Conservation (phyloP, 1,140 invertebrate genomes). For the Mesaphorura yosii region DNA sequence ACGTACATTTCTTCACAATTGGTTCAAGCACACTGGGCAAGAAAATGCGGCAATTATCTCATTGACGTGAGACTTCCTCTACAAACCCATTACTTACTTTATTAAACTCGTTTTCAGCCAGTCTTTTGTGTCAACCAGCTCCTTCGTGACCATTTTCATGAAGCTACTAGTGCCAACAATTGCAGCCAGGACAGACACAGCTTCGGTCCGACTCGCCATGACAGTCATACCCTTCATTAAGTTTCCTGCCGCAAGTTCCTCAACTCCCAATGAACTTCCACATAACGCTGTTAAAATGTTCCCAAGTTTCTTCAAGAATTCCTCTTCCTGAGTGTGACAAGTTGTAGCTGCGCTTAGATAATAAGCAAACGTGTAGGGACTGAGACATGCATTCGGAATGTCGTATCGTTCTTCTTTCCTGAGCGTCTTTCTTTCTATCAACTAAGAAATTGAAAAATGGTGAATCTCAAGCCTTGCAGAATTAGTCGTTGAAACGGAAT, state of each 20-base stretch:
- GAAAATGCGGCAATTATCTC: neutral
- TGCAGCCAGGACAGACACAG: slow-evolving; percentile 11
- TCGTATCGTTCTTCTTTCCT: slow-evolving; percentile 15
- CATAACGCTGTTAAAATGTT: slow-evolving; percentile 13
- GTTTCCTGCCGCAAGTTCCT: slow-evolving; percentile 13
- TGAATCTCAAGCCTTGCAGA: neutral
- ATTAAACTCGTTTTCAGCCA: neutral
- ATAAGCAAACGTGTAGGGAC: neutral
- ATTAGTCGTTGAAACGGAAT: neutral
- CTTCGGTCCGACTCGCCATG: slow-evolving; percentile 16
- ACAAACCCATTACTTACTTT: slow-evolving; percentile 4
- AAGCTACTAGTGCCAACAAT: slow-evolving; percentile 9
- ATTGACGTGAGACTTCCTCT: neutral
- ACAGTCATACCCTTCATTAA: slow-evolving; percentile 11
- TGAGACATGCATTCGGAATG: slow-evolving; percentile 11
- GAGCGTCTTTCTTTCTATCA: slow-evolving; percentile 18
- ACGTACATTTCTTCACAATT: slow-evolving; percentile 18
- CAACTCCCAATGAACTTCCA: neutral
- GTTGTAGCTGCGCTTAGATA: slow-evolving; percentile 1
- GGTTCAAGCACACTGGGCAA: slow-evolving; percentile 15
- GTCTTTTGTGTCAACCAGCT: neutral
- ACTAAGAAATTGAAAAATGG: slow-evolving; percentile 15
- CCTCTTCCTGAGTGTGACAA: slow-evolving; percentile 1
- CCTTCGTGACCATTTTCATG: slow-evolving; percentile 6
- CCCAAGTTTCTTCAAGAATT: slow-evolving; percentile 18